A percentile compares a stretch with the other conserved stretches of the same genome.
These are phyloP conservation scores for Nothura maculosa DNA, from an alignment of 2,797 vertebrate genomes.

Conservation along the genomic window DNA sequence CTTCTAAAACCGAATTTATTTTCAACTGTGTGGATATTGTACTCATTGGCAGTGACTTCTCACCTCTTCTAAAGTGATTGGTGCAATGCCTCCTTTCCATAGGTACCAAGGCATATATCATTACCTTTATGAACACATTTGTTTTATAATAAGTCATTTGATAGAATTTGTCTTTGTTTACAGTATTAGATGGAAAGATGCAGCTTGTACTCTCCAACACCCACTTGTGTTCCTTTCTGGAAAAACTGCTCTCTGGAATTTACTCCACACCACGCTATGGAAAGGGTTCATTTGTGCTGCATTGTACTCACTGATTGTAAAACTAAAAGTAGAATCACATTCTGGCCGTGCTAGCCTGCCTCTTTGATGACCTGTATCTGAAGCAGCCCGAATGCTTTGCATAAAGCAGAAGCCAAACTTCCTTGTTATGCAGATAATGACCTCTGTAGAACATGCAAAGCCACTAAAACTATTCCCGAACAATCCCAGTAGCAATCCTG, in stretches of 20 bases:
- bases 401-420: slow-evolving; percentile 42
- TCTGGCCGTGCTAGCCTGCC: slow-evolving; percentile 4
- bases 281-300: not conserved
- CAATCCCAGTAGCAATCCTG: slow-evolving; percentile 9
- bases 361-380: slow-evolving; percentile 2
- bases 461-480: not conserved
- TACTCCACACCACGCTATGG: not conserved
- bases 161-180: not conserved
- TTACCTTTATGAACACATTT: not conserved
- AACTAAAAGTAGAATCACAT: not conserved
- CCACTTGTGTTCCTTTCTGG: not conserved
- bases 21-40: not conserved
- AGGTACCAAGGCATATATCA: not conserved
- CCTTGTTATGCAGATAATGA: slow-evolving; percentile 45
- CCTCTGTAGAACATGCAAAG: not conserved
- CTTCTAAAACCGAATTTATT: not conserved
- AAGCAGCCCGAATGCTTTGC: not conserved
- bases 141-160: not conserved
- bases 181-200: not conserved
- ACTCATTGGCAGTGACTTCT: not conserved
- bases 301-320: not conserved
- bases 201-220: not conserved
- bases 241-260: not conserved
- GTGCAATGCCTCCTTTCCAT: not conserved
- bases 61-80: not conserved